Evolutionary conservation across 2,113 vertebrate genomes (phyloP).

Genomic region (Upupa epops): DNA sequence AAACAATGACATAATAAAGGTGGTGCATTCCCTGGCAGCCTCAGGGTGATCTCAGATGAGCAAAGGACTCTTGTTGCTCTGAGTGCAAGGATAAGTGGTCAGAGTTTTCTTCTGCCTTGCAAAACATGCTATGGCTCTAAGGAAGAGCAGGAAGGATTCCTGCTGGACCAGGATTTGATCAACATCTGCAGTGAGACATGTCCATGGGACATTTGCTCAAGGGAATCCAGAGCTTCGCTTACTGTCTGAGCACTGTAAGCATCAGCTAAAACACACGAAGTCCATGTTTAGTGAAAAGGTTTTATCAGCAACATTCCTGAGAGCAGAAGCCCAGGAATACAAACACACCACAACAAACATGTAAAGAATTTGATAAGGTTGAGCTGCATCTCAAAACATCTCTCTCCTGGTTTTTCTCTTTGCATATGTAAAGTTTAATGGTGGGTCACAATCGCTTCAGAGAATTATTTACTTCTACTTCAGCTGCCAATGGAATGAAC

Average conservation of each 20-base stretch:
- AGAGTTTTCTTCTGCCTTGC: neutral
- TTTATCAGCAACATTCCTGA: constrained; percentile 67
- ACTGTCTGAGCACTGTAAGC: constrained; percentile 28
- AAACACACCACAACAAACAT: constrained; percentile 56
- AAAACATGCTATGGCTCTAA: neutral
- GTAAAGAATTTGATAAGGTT: constrained; percentile 64
- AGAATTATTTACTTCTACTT: neutral
- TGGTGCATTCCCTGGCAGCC: neutral
- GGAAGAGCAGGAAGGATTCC: neutral
- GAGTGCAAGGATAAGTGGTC: neutral
- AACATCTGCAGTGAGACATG: neutral
- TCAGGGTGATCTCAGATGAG: neutral
- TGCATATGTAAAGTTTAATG: constrained; percentile 58
- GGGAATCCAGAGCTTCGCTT: constrained; percentile 3
- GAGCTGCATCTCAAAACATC: neutral
- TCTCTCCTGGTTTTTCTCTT: constrained; percentile 53
- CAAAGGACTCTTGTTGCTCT: neutral
- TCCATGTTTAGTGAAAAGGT: constrained; percentile 1
- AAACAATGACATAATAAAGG: neutral
- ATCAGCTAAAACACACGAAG: constrained; percentile 19
- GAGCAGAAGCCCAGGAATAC: constrained; percentile 50
- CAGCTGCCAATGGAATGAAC: neutral
- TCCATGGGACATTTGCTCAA: neutral
- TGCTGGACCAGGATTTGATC: neutral
- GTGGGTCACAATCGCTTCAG: neutral